Evolutionary conservation across 2,113 vertebrate species (phyloP).

Genomic region (Thalassarche chlororhynchos): DNA sequence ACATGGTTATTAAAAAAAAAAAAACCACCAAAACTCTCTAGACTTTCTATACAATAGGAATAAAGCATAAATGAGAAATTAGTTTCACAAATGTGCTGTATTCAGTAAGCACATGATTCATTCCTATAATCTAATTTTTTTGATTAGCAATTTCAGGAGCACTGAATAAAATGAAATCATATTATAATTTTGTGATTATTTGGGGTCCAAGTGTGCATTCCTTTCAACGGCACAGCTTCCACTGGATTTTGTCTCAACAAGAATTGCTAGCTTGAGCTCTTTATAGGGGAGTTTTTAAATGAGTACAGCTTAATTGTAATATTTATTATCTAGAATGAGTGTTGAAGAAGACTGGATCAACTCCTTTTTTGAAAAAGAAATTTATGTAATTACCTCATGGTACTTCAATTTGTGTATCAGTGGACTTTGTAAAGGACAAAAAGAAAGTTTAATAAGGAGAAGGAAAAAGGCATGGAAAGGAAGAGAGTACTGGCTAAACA

Average conservation of each 20-base stretch:
- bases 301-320: not conserved
- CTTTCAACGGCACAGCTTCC: not conserved
- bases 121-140: constrained; percentile 6
- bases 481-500: constrained; percentile 7
- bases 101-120: not conserved
- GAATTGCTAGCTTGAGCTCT: not conserved
- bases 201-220: not conserved
- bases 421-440: not conserved
- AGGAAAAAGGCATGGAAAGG: not conserved
- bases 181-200: not conserved
- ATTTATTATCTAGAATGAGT: not conserved
- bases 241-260: not conserved
- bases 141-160: not conserved
- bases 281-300: not conserved
- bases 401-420: not conserved
- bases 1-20: constrained; percentile 57
- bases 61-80: not conserved
- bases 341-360: not conserved
- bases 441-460: not conserved
- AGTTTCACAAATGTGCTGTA: not conserved
- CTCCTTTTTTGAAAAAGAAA: not conserved
- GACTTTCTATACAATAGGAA: not conserved
- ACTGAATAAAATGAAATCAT: not conserved
- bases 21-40: not conserved
- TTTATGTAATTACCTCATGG: not conserved